A percentile compares a stretch with the other conserved stretches of the same genome.
These are phyloP conservation scores for Pollenia angustigena DNA, from an alignment of 2,888 invertebrate species.

Conservation along the genomic window DNA sequence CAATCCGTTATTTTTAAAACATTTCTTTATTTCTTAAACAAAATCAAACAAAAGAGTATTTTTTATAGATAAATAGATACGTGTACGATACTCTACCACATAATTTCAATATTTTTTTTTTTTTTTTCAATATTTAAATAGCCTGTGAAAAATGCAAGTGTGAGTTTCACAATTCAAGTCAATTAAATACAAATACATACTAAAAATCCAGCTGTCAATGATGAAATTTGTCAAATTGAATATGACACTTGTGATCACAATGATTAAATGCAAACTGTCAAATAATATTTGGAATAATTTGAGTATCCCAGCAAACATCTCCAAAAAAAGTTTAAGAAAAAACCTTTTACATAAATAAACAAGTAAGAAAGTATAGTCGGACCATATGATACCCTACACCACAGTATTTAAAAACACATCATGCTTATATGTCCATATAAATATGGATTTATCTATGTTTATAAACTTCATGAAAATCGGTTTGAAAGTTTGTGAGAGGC, in stretches of 20 bases:
- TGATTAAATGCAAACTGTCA: constrained; percentile 58
- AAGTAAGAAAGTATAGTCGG: no score
- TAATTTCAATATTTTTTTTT: background rate
- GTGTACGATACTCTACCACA: background rate
- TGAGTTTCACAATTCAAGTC: constrained; percentile 14
- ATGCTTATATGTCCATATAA: no score
- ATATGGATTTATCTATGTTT: no score
- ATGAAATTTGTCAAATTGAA: constrained; percentile 49
- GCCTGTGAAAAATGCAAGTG: background rate
- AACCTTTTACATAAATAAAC: no score
- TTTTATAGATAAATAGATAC: background rate
- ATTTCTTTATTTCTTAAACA: background rate
- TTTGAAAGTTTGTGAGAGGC: no score
- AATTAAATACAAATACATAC: constrained; percentile 12
- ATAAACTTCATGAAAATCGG: no score
- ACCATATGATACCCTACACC: no score
- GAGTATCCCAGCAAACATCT: no score
- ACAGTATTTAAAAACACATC: no score
- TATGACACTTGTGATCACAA: constrained; percentile 63
- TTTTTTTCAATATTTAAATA: constrained; percentile 36
- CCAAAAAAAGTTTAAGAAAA: no score
- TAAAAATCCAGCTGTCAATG: constrained; percentile 55
- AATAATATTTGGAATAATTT: constrained; percentile 16
- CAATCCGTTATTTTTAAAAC: constrained; percentile 42
- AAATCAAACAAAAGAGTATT: constrained; percentile 10